These are phyloP conservation scores for Archilochus colubris DNA, from an alignment of 2,113 vertebrate species.

Conservation along the genomic window DNA sequence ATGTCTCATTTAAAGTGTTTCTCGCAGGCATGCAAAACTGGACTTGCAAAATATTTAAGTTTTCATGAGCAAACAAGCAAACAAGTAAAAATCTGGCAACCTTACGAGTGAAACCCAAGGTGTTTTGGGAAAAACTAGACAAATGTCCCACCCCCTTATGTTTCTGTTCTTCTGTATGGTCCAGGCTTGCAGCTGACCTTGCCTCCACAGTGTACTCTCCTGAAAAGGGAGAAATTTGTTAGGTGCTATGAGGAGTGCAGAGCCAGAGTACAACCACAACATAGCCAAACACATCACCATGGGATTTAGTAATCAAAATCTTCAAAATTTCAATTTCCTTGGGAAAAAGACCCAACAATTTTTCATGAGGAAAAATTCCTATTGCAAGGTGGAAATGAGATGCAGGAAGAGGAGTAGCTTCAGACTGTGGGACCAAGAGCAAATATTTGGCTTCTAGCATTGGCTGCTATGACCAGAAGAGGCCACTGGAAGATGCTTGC, in stretches of 20 bases:
- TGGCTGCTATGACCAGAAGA: neutral
- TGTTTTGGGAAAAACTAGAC: neutral
- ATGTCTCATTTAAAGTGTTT: neutral
- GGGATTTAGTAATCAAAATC: neutral
- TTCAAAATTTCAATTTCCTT: neutral
- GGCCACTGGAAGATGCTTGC: neutral
- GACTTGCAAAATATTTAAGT: neutral
- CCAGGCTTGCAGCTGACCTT: neutral
- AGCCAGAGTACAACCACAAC: fast-evolving
- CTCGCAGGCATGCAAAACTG: neutral
- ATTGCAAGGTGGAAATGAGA: neutral
- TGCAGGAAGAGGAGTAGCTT: neutral
- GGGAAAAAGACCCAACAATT: fast-evolving
- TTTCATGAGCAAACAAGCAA: neutral
- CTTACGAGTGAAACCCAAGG: neutral
- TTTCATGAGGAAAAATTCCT: neutral
- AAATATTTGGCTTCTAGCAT: neutral
- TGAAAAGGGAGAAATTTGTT: neutral
- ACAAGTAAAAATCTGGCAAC: neutral
- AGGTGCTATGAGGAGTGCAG: neutral
- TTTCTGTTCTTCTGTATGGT: neutral
- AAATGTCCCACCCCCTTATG: neutral
- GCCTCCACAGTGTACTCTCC: neutral
- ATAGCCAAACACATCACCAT: neutral
- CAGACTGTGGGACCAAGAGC: neutral